Conservation (phyloP, 2,888 invertebrate genomes). For the Ditylenchus weischeri region DNA sequence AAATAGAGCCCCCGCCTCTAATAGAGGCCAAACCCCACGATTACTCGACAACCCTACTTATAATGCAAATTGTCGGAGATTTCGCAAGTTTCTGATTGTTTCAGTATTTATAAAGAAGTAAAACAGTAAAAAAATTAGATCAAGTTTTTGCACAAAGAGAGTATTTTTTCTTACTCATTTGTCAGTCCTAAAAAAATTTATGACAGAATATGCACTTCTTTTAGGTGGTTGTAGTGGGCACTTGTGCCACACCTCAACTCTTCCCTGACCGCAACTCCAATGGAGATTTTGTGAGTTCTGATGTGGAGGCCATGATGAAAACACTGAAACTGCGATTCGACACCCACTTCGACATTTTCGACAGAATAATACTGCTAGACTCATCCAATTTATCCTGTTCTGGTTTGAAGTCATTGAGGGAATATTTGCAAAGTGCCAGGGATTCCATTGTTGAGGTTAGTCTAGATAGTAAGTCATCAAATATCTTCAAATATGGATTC, state of each 20-base stretch:
- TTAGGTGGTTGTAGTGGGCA: constrained; percentile 67
- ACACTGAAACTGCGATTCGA: constrained; percentile 62
- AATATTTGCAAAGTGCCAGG: constrained; percentile 64
- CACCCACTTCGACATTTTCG: constrained; percentile 66
- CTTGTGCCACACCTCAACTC: constrained; percentile 62
- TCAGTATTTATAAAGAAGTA: no score
- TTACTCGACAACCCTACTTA: no score
- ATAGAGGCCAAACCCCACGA: no score
- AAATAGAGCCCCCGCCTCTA: no score
- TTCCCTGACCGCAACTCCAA: constrained; percentile 39
- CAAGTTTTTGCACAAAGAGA: no score
- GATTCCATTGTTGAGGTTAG: constrained; percentile 64
- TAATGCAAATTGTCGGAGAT: no score
- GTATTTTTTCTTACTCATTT: no score
- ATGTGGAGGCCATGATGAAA: constrained; percentile 63
- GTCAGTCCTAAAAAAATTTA: no score
- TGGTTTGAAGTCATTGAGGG: constrained; percentile 67
- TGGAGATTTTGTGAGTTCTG: constrained; percentile 62
- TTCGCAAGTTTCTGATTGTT: no score
- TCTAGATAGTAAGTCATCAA: background rate
- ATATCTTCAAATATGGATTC: constrained; percentile 23
- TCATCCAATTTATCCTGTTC: constrained; percentile 68
- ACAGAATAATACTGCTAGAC: constrained; percentile 67
- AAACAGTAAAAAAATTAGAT: no score
- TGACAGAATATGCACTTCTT: no score